Evolutionary conservation across 2,113 vertebrate species (phyloP), one percentile per base, ranked within the genome.

Genomic region (Etheostoma spectabile): DNA sequence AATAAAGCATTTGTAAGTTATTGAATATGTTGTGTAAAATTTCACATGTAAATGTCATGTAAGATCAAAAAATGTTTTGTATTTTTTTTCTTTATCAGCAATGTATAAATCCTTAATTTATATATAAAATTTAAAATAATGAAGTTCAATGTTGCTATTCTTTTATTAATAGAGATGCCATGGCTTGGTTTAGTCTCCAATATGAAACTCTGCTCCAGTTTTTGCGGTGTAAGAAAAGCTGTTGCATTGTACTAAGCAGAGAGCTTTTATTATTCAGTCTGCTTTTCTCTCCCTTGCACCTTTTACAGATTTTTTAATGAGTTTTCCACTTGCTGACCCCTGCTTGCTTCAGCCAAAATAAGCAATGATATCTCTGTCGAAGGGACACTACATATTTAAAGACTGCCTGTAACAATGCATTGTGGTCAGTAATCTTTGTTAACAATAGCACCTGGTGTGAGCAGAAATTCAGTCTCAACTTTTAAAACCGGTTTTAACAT

Each of bases 41-140:
- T 97, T 96, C 97, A 95, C 93, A 89, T 95, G 94, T 95, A 95
- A 98, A 98, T 99, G 97, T 96, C 97, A 97, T 97, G 97, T 97
- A 98, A 97, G 96, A 98, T 98, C 96, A 97, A 97, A 97, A 96
- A 93, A 88, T 93, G 96, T 96, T 96, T 99, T 97, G 96, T 98
- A 99, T 98, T 98, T 96, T 30, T 27, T 96, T 93, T 91, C 89
- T 91, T 94, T 93, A 90, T 92, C 86, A 84, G 84, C 88, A 90
- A 91, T 93, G 92, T 93, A 93, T 91, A 92, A 91, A 95, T 90
- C 86, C 82, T 93, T 94, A 92, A 93, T 94, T 94, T 94, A 93
- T 94, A 93, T 94, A 93, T 91, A 93, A 94, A 93, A 92, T 80
- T 78, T 89, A 30, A 91, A 94, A 86, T 84, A 42, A 89, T 87